Conservation (phyloP, 2,113 vertebrate species). For the Oenanthe melanoleuca region DNA sequence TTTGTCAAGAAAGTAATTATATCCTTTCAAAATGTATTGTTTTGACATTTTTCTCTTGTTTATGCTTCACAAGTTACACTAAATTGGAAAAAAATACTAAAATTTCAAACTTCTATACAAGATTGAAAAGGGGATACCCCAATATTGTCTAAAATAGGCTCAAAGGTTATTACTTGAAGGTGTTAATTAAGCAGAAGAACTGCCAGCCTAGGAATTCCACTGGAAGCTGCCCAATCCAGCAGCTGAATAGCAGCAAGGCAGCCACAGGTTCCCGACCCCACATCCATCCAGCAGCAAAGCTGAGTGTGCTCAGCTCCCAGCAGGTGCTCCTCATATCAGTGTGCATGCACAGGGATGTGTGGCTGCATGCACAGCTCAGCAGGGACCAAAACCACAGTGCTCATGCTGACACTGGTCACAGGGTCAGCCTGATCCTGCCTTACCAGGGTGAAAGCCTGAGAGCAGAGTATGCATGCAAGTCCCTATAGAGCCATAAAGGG, state of each 20-base stretch:
- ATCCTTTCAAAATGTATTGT: neutral
- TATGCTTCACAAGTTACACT: neutral
- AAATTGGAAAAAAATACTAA: neutral
- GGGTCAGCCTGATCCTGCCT: neutral
- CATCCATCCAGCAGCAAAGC: neutral
- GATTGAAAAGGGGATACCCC: neutral
- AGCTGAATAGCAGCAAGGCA: neutral
- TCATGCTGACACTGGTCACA: neutral
- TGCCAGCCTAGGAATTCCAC: neutral
- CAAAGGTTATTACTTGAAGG: neutral
- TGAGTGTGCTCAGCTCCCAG: neutral
- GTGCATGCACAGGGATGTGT: rapidly evolving
- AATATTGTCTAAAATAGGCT: neutral
- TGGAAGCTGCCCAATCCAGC: neutral
- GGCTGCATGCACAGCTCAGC: neutral
- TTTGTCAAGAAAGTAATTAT: neutral
- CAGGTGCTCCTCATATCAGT: neutral
- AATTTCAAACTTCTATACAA: neutral
- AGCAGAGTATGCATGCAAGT: neutral
- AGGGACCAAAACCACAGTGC: neutral
- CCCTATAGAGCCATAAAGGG: rapidly evolving
- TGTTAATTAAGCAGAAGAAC: neutral
- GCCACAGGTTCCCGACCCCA: neutral
- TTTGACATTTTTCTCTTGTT: neutral
- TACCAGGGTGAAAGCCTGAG: neutral